These are phyloP conservation scores for Oscheius sp. DNA, from an alignment of 1,140 invertebrate genomes.

Conservation along the genomic window DNA sequence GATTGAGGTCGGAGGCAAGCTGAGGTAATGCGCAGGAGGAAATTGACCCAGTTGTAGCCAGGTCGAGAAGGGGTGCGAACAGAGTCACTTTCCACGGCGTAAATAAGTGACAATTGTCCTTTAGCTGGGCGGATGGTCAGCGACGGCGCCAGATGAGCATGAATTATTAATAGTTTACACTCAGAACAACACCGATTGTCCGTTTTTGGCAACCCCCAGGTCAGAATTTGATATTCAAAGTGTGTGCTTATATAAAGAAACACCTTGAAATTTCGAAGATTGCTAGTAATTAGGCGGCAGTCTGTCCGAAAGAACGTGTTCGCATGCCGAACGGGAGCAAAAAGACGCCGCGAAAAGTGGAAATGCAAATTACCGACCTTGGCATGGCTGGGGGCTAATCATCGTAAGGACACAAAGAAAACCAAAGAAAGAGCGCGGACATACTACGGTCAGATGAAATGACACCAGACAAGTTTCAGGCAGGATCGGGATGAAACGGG, in stretches of 20 bases:
- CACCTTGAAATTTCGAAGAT: too few species aligned
- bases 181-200: too few species aligned
- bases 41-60: too few species aligned
- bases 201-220: neutral
- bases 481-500: neutral
- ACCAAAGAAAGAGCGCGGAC: neutral
- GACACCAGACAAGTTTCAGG: neutral
- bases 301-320: neutral
- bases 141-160: too few species aligned
- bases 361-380: constrained; percentile 12
- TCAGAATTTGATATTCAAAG: neutral
- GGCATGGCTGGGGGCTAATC: neutral
- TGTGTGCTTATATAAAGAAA: too few species aligned
- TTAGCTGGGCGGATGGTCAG: neutral
- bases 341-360: neutral
- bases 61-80: too few species aligned
- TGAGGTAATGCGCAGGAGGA: too few species aligned
- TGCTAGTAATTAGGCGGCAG: neutral
- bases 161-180: neutral
- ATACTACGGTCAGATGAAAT: neutral
- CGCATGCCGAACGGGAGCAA: neutral
- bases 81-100: too few species aligned
- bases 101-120: neutral
- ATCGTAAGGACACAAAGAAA: constrained; percentile 2
- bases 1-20: too few species aligned